Base-by-base conservation (phyloP, 2,797 vertebrate species). In the Antennarius maculatus region DNA sequence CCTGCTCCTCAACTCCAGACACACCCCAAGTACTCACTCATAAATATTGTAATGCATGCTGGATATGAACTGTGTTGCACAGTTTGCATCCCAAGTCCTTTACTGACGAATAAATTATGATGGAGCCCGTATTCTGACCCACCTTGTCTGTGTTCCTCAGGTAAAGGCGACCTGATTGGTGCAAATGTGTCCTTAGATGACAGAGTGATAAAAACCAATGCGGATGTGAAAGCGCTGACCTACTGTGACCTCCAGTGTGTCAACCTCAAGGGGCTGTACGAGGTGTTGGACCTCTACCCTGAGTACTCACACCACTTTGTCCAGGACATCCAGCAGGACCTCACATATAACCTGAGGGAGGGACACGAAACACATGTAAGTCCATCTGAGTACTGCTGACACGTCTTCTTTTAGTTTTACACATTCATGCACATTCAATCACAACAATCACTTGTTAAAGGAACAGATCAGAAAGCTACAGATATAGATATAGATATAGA, bases 241-340 rank as follows among this genome's bases (percentile, higher is more conserved):
- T 99, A 99, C 92, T 99, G 97, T 70, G 97, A 99, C 85, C 95
- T 99, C 80, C 97, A 98, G 83, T 99, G 96, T 60, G 94, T 99
- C 83, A 97, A 97, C 82, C 94, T 99, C 76, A 95, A 93, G 92
- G 97, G 97, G 17, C 95, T 99, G 67, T 97, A 97, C 54, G 97
- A 99, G 89, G 97, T 99, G 71, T 87, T 99, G 2, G 95, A 97
- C 86, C 95, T 99, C 69, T 99, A 99, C 83, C 97, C 97, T 1
- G 97, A 99, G 71, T 99, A 99, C 46, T 96, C 97, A 56, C 94
- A 96, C 71, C 95, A 94, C 74, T 99, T 99, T 12, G 94, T 97
- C 57, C 96, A 96, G 88, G 96, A 98, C 86, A 96, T 99, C 86
- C 96, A 97, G 69, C 95, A 95, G 16, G 97, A 99, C 82, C 97